Evolutionary conservation across 2,797 vertebrate genomes (phyloP).

Genomic region (Threskiornis aethiopicus): DNA sequence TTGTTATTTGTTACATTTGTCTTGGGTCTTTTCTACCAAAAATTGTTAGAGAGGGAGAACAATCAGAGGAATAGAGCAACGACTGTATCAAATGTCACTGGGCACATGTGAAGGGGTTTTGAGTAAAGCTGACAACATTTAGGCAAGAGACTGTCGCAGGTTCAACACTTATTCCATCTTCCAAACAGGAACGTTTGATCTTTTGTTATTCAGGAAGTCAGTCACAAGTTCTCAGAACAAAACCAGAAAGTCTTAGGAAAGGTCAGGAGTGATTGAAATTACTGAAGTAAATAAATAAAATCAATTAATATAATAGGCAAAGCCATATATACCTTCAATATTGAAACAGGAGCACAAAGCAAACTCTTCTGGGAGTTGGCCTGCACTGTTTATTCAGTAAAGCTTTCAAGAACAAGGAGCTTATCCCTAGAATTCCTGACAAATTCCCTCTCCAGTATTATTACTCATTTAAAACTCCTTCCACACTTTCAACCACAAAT

Average conservation of each 20-base stretch:
- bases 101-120: neutral
- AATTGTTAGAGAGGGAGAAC: neutral
- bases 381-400: neutral
- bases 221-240: neutral
- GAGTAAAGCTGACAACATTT: neutral
- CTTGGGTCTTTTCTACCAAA: neutral
- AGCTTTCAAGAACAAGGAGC: neutral
- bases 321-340: neutral
- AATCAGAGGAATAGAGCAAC: neutral
- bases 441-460: neutral
- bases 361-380: neutral
- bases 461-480: slow-evolving; percentile 22
- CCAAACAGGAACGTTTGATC: rapidly evolving
- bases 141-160: neutral
- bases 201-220: neutral
- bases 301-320: neutral
- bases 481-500: neutral
- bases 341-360: neutral
- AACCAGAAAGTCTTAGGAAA: neutral
- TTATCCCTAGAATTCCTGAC: slow-evolving; percentile 24
- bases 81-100: neutral
- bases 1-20: neutral
- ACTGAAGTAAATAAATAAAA: neutral
- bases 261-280: neutral
- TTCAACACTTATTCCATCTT: neutral